phyloP scores from a whole-genome alignment of 2,113 vertebrate genomes.

The Colossoma macropomum region DNA sequence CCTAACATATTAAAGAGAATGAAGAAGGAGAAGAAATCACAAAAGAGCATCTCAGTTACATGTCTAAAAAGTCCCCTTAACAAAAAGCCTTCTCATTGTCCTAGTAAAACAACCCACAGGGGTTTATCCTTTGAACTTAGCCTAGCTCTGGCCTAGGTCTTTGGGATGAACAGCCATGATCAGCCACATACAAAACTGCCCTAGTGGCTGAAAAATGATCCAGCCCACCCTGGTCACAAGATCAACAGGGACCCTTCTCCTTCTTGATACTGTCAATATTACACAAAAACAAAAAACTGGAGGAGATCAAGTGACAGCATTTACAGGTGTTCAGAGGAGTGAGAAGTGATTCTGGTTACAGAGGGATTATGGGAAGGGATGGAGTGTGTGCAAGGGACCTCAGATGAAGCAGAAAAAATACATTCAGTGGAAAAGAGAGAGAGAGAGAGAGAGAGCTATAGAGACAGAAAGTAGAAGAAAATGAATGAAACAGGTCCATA shows the following conservation, averaged over 20 bases:
- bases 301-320: slow-evolving; percentile 42
- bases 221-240: slow-evolving; percentile 37
- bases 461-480: too few relatives aligned
- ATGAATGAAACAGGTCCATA: not conserved
- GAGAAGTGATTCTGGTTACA: slow-evolving; percentile 51
- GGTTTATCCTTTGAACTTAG: not conserved
- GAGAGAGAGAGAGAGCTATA: too few relatives aligned
- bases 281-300: slow-evolving; percentile 39
- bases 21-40: not conserved
- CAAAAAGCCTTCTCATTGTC: not conserved
- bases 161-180: slow-evolving; percentile 27
- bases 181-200: not conserved
- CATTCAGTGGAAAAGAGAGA: not conserved
- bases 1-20: not conserved
- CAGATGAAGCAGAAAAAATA: slow-evolving; percentile 6
- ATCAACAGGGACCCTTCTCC: slow-evolving; percentile 34
- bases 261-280: slow-evolving; percentile 44
- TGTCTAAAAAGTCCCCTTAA: not conserved
- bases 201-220: slow-evolving; percentile 36
- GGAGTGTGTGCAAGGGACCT: not conserved
- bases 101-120: not conserved
- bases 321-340: slow-evolving; percentile 23
- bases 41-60: not conserved
- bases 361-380: slow-evolving; percentile 12
- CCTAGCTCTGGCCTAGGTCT: not conserved